A percentile compares a stretch with the other conserved stretches of the same genome.
Conservation (phyloP, 2,888 invertebrate genomes). For the Troides aeacus region DNA sequence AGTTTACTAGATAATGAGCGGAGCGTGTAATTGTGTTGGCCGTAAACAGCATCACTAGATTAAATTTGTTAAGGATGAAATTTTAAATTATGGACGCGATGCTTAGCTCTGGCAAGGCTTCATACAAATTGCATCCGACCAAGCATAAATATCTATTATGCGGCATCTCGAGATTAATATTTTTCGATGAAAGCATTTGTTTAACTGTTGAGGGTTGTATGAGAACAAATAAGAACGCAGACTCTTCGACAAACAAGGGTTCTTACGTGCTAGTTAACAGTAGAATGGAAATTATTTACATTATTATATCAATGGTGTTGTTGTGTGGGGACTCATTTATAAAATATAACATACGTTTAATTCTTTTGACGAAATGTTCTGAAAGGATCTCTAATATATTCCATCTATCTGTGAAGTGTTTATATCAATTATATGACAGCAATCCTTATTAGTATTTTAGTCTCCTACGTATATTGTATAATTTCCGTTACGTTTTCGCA, state of each 20-base stretch:
- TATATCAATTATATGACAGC: no score
- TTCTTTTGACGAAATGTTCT: background rate
- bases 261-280: slow-evolving; percentile 40
- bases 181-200: slow-evolving; percentile 64
- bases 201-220: slow-evolving; percentile 58
- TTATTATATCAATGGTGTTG: slow-evolving; percentile 33
- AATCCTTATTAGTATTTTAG: background rate
- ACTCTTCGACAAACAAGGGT: slow-evolving; percentile 70
- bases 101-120: slow-evolving; percentile 49
- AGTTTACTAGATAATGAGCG: slow-evolving; percentile 47
- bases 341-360: background rate
- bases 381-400: no score
- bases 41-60: slow-evolving; percentile 66
- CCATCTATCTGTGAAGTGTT: background rate
- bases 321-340: background rate
- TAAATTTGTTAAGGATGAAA: slow-evolving; percentile 58
- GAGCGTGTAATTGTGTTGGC: slow-evolving; percentile 55
- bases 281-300: slow-evolving; percentile 41
- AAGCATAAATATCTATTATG: slow-evolving; percentile 79
- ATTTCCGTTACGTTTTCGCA: slow-evolving; percentile 1
- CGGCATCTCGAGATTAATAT: slow-evolving; percentile 69
- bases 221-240: slow-evolving; percentile 48
- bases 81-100: slow-evolving; percentile 46
- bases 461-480: background rate
- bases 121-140: slow-evolving; percentile 68